Conservation (phyloP, 2,797 vertebrate genomes). For the Acipenser ruthenus region DNA sequence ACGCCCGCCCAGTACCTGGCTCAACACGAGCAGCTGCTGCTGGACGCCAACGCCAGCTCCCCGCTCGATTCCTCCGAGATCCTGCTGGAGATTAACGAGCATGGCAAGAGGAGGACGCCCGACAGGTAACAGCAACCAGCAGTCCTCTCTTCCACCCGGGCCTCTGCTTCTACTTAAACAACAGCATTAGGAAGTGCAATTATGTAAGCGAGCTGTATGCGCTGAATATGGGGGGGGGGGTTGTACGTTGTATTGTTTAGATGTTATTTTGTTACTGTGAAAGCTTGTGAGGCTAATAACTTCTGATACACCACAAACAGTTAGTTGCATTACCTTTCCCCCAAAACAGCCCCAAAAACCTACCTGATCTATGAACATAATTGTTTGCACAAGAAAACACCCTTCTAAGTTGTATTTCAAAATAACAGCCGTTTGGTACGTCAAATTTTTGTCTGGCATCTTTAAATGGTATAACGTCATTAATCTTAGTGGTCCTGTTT, state of each 20-base stretch:
- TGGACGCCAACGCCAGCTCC: constrained; percentile 81
- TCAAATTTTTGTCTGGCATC: no score
- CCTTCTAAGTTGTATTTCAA: constrained; percentile 8
- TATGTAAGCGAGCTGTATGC: no score
- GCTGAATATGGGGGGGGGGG: no score
- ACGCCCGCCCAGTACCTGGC: constrained; percentile 93
- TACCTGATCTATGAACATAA: no score
- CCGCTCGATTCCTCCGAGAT: constrained; percentile 87
- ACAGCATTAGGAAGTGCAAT: no score
- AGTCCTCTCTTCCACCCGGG: background rate
- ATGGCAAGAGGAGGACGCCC: constrained; percentile 87
- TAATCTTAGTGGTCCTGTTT: no score
- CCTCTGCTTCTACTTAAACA: background rate
- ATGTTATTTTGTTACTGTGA: no score
- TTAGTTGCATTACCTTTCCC: background rate
- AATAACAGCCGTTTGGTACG: constrained; percentile 7
- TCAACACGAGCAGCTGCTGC: constrained; percentile 89
- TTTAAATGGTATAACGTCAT: no score
- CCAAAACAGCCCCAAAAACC: no score
- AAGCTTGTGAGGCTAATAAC: no score
- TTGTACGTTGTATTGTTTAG: no score
- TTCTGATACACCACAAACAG: background rate
- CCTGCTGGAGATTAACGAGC: constrained; percentile 87
- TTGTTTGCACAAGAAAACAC: no score
- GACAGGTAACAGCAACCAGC: constrained; percentile 68